These are phyloP conservation scores for Chloroceryle aenea DNA, from an alignment of 2,113 vertebrate genomes.

Conservation along the genomic window DNA sequence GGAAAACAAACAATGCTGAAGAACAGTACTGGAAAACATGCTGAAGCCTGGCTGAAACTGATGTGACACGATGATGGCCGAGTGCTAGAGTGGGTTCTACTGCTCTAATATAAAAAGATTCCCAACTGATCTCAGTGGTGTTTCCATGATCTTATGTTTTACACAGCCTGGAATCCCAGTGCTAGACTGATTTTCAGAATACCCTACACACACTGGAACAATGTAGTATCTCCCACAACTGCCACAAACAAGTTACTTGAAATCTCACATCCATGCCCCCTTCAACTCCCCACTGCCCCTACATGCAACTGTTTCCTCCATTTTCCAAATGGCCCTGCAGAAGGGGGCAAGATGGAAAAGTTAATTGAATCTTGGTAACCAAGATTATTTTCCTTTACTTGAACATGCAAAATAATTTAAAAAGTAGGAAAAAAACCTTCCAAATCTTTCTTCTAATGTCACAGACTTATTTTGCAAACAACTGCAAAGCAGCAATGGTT, in stretches of 20 bases:
- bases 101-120: not conserved
- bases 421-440: not conserved
- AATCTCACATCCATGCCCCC: not conserved
- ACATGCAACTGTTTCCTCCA: not conserved
- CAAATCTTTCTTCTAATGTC: not conserved
- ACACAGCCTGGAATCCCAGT: not conserved
- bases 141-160: not conserved
- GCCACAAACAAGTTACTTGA: not conserved
- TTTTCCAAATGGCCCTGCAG: not conserved
- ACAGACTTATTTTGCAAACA: not conserved
- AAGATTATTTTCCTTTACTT: not conserved
- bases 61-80: not conserved
- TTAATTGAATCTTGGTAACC: not conserved
- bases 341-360: accelerated
- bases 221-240: not conserved
- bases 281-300: not conserved
- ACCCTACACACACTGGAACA: not conserved
- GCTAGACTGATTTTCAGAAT: not conserved
- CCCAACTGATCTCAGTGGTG: not conserved
- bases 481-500: constrained; percentile 28
- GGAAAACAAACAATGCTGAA: not conserved
- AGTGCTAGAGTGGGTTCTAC: not conserved
- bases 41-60: not conserved
- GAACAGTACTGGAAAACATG: not conserved
- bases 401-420: not conserved